These are phyloP conservation scores for Pherbina coryleti DNA, from an alignment of 2,888 invertebrate species.

Conservation along the genomic window DNA sequence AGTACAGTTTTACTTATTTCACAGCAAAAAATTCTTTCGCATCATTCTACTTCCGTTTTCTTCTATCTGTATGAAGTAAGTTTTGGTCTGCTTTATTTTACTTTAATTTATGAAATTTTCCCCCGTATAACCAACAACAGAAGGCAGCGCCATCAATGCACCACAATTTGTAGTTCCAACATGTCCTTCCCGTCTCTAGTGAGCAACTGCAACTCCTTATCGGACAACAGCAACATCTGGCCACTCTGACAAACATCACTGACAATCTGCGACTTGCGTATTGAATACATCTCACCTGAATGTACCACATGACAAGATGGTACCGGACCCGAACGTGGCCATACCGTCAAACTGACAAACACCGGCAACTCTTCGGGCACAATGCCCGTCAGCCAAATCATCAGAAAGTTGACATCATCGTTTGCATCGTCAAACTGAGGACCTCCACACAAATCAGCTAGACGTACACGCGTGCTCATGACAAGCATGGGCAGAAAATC, in stretches of 20 bases:
- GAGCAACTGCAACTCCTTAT: conserved; percentile 51
- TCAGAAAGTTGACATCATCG: conserved; percentile 47
- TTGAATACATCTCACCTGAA: conserved; percentile 58
- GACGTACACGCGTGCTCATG: conserved; percentile 58
- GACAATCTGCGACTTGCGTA: conserved; percentile 53
- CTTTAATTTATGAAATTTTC: too few species aligned
- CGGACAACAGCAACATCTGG: conserved; percentile 54
- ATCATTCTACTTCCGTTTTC: too few species aligned
- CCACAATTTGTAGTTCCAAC: conserved; percentile 55
- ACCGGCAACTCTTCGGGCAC: conserved; percentile 53
- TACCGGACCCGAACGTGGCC: conserved; percentile 50
- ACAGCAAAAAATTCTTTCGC: too few species aligned
- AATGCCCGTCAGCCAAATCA: conserved; percentile 63
- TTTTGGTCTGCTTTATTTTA: too few species aligned
- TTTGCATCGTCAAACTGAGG: neutral
- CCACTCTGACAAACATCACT: conserved; percentile 54
- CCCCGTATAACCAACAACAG: too few species aligned
- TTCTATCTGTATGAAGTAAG: too few species aligned
- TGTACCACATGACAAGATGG: conserved; percentile 56
- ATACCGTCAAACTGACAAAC: conserved; percentile 57
- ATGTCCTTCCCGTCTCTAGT: conserved; percentile 57
- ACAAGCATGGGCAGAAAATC: conserved; percentile 61
- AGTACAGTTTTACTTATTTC: too few species aligned
- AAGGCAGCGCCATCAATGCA: conserved; percentile 46
- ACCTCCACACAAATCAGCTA: conserved; percentile 48